Conservation (phyloP, 2,113 vertebrate species). For the Chloropsis hardwickii region DNA sequence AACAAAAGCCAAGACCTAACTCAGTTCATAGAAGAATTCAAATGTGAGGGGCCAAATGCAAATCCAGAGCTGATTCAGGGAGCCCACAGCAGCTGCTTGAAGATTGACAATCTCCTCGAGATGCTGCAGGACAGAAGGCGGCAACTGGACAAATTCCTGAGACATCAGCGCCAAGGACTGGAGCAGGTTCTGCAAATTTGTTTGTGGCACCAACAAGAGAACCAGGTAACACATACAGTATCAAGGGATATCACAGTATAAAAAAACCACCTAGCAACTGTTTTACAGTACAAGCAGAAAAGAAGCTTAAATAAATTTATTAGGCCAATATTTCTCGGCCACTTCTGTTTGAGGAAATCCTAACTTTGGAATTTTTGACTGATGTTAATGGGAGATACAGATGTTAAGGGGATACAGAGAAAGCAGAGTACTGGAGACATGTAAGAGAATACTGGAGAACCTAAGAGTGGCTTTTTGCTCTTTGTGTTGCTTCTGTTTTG, state of each 20-base stretch:
- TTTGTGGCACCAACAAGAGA: constrained; percentile 81
- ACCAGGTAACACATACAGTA: constrained; percentile 63
- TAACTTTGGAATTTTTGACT: neutral
- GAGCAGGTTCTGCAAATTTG: constrained; percentile 73
- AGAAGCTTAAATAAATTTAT: neutral
- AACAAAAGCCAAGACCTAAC: constrained; percentile 84
- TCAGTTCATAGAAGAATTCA: constrained; percentile 83
- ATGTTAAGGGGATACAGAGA: neutral
- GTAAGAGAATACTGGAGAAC: neutral
- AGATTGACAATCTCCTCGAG: constrained; percentile 86
- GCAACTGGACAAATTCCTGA: constrained; percentile 77
- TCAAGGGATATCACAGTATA: neutral
- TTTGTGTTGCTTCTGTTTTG: neutral
- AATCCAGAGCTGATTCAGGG: constrained; percentile 70
- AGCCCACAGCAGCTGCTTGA: constrained; percentile 74
- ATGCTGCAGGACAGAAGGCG: constrained; percentile 85
- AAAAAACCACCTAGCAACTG: neutral
- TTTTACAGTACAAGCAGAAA: neutral
- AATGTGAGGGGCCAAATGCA: constrained; percentile 74
- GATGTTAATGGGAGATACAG: neutral
- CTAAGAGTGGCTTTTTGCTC: neutral
- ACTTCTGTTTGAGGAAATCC: neutral
- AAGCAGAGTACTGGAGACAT: neutral
- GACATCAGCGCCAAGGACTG: constrained; percentile 68
- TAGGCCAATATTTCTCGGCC: neutral